phyloP scores from a whole-genome alignment of 2,113 vertebrate species.

The Melanocharis versteri region DNA sequence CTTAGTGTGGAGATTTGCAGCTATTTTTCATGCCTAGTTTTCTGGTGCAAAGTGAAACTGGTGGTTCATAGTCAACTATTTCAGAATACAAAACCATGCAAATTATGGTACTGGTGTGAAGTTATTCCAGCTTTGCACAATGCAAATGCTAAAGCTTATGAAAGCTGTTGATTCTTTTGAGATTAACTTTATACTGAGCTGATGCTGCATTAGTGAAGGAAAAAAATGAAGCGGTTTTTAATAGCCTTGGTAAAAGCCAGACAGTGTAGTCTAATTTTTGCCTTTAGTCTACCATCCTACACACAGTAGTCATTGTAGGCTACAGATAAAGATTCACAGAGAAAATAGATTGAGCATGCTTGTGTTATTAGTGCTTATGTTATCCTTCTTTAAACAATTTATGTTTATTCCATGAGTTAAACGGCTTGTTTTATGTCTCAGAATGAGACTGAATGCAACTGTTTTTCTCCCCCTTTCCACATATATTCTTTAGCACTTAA shows the following conservation, averaged over 20 bases:
- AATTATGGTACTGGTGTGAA: background rate
- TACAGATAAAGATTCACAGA: background rate
- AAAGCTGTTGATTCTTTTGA: background rate
- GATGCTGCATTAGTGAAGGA: background rate
- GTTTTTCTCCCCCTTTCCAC: background rate
- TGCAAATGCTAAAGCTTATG: background rate
- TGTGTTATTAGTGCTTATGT: background rate
- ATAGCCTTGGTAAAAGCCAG: background rate
- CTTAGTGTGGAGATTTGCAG: background rate
- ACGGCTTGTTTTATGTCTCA: background rate
- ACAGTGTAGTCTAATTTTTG: background rate
- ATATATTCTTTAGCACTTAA: background rate
- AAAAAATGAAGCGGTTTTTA: background rate
- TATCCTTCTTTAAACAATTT: background rate
- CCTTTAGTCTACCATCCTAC: background rate
- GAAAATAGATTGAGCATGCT: background rate
- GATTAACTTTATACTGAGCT: background rate
- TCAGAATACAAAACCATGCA: conserved; percentile 6
- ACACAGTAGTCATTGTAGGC: background rate
- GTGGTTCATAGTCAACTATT: background rate
- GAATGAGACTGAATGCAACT: background rate
- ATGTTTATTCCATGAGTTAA: background rate
- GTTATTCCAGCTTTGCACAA: background rate
- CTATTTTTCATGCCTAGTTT: background rate
- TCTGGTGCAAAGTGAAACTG: background rate